A percentile compares a stretch with the other conserved stretches of the same genome.
Conservation (phyloP, 1,140 invertebrate species). For the Aricia agestis region DNA sequence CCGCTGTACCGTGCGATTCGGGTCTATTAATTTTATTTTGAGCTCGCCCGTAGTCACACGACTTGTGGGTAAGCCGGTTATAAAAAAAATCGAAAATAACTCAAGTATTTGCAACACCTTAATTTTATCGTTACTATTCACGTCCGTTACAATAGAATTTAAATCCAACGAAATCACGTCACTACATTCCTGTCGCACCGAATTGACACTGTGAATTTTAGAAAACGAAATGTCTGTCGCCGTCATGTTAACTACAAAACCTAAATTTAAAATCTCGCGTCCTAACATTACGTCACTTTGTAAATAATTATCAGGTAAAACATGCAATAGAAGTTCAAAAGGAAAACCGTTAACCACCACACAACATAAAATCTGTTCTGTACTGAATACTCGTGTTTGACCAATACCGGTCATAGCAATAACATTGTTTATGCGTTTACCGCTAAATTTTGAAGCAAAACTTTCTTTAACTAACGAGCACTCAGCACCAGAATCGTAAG, state of each 20-base stretch:
- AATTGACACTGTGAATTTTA: conserved; percentile 21
- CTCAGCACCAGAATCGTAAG: conserved; percentile 17
- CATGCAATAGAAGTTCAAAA: conserved; percentile 36
- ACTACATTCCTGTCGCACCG: neutral
- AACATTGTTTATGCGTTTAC: conserved; percentile 25
- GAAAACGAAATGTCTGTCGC: conserved; percentile 21
- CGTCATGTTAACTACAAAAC: conserved; percentile 30
- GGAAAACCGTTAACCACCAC: conserved; percentile 29
- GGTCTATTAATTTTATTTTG: conserved; percentile 24
- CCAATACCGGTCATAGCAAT: conserved; percentile 32
- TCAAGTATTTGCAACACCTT: neutral
- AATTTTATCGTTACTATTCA: neutral
- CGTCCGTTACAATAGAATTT: neutral
- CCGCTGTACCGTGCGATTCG: conserved; percentile 21
- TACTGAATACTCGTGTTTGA: conserved; percentile 26
- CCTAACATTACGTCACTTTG: conserved; percentile 35
- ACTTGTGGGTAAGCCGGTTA: conserved; percentile 2
- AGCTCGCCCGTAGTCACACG: conserved; percentile 18
- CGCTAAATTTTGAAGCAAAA: conserved; percentile 15
- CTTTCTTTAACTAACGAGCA: conserved; percentile 18
- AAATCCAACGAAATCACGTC: neutral
- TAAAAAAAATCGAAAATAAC: conserved; percentile 2
- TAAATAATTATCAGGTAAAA: conserved; percentile 36
- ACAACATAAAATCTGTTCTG: conserved; percentile 31
- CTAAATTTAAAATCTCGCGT: conserved; percentile 35